A percentile compares a stretch with the other conserved stretches of the same genome.
These are phyloP conservation scores for Julus scanicus DNA, from an alignment of 2,888 invertebrate genomes.

Conservation along the genomic window DNA sequence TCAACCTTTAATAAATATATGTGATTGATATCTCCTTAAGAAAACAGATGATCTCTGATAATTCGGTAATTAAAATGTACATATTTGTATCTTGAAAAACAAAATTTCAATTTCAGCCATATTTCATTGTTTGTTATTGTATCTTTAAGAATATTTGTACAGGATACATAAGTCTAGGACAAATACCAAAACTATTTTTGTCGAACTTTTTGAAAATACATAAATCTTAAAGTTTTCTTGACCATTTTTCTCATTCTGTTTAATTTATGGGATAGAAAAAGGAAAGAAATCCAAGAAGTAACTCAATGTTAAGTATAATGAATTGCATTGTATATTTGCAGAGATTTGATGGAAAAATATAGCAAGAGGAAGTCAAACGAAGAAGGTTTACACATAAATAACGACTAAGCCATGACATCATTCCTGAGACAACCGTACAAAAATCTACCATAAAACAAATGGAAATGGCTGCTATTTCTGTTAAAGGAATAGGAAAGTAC, in stretches of 20 bases:
- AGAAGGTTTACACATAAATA: constrained; percentile 36
- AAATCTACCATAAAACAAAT: constrained; percentile 26
- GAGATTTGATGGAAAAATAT: constrained; percentile 32
- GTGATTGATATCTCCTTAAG: too few species aligned
- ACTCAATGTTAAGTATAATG: constrained; percentile 32
- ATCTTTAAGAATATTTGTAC: too few species aligned
- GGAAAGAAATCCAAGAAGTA: constrained; percentile 18
- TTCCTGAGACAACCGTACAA: constrained; percentile 15
- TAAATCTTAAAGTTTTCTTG: neutral
- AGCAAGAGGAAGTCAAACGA: constrained; percentile 24
- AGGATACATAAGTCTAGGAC: too few species aligned
- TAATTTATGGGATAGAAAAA: constrained; percentile 9
- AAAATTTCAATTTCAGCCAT: too few species aligned
- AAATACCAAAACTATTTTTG: too few species aligned
- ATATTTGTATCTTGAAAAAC: too few species aligned
- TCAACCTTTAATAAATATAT: too few species aligned
- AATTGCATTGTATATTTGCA: constrained; percentile 31
- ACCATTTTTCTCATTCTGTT: neutral
- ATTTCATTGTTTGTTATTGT: too few species aligned
- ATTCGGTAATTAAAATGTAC: too few species aligned
- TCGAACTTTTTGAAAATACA: too few species aligned
- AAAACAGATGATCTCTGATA: too few species aligned
- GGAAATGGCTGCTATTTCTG: constrained; percentile 8
- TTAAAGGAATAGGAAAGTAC: neutral
- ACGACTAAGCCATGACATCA: constrained; percentile 16